These are phyloP conservation scores for Peromyscus aztecus DNA, from an alignment of 2,797 vertebrate species.

Conservation along the genomic window DNA sequence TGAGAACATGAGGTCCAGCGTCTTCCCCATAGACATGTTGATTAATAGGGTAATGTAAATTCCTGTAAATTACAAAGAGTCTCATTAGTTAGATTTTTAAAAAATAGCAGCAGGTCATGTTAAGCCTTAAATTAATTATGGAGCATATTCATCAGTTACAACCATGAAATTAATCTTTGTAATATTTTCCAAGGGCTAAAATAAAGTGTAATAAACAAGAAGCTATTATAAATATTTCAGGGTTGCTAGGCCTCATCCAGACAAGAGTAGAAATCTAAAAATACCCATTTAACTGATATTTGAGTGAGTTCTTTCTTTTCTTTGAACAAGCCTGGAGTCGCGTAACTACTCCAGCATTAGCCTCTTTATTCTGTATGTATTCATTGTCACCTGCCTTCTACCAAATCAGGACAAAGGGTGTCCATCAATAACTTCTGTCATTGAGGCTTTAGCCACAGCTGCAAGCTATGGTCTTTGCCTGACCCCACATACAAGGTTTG, in stretches of 20 bases:
- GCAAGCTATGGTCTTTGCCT: conserved; percentile 38
- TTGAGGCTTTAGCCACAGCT: conserved; percentile 53
- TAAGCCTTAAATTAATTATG: conserved; percentile 75
- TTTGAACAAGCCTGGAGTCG: neutral
- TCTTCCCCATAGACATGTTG: neutral
- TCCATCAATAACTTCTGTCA: conserved; percentile 62
- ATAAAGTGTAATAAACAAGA: conserved; percentile 29
- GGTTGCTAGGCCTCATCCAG: neutral
- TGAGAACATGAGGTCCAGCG: neutral
- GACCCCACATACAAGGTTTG: conserved; percentile 32
- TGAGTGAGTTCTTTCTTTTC: neutral
- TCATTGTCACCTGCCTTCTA: neutral
- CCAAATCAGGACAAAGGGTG: conserved; percentile 27
- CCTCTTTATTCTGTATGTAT: neutral
- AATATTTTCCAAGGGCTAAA: conserved; percentile 53
- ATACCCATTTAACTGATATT: neutral
- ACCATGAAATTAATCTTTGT: conserved; percentile 62
- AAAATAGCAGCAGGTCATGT: conserved; percentile 59
- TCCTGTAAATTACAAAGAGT: conserved; percentile 50
- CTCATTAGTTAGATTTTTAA: conserved; percentile 69
- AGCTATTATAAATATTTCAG: conserved; percentile 21
- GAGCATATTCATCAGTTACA: conserved; percentile 62
- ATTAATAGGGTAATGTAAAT: conserved; percentile 67
- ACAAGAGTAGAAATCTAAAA: neutral
- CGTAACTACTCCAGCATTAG: too few relatives aligned